Conservation (phyloP, 2,888 invertebrate genomes). For the Orgyia antiqua region DNA sequence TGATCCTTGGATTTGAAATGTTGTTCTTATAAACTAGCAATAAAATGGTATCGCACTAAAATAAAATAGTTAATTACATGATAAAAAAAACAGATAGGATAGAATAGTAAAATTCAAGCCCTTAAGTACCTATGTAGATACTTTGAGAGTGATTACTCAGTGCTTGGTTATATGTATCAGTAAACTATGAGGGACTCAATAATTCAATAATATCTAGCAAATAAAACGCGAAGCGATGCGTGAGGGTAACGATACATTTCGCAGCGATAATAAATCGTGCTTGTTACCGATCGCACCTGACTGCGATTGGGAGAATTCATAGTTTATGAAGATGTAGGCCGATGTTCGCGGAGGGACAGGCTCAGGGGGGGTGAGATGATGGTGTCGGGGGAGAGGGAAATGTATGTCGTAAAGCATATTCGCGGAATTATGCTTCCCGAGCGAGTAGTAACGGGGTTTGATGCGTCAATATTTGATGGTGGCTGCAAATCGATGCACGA, state of each 20-base stretch:
- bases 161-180: conserved; percentile 5
- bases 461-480: conserved; percentile 67
- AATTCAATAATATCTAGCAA: conserved; percentile 50
- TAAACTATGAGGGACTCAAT: conserved; percentile 32
- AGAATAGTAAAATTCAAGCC: too few species aligned
- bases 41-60: too few species aligned
- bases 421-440: conserved; percentile 55
- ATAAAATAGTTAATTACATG: too few species aligned
- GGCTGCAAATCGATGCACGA: conserved; percentile 56
- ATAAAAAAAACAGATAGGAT: too few species aligned
- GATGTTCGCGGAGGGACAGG: conserved; percentile 10
- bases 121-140: too few species aligned
- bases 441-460: conserved; percentile 39
- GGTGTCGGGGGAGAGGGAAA: conserved; percentile 18
- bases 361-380: conserved; percentile 19
- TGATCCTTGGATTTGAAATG: too few species aligned
- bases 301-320: conserved; percentile 66
- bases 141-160: too few species aligned
- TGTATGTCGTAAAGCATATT: conserved; percentile 44
- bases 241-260: conserved; percentile 35
- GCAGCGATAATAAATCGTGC: conserved; percentile 59
- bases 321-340: conserved; percentile 57
- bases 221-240: conserved; percentile 34
- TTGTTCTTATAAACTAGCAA: too few species aligned
- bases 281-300: conserved; percentile 63